Conservation (phyloP, 2,797 vertebrate genomes). For the Megaceryle alcyon region DNA sequence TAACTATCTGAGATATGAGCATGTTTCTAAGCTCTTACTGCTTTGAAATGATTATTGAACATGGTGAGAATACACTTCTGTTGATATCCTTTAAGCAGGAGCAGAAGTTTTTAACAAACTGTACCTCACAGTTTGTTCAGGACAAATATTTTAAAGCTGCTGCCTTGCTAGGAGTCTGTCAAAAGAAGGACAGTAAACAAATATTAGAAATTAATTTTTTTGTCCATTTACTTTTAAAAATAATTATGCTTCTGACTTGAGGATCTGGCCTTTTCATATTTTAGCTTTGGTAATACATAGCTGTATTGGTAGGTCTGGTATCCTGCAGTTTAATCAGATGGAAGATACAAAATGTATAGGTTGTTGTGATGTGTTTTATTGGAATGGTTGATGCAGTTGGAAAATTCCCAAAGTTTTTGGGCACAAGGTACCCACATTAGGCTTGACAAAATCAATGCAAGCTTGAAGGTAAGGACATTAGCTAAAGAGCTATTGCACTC, state of each 20-base stretch:
- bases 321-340: background rate
- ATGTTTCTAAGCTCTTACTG: background rate
- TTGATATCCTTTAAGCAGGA: background rate
- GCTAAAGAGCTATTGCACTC: background rate
- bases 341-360: background rate
- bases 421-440: background rate
- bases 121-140: background rate
- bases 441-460: background rate
- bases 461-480: background rate
- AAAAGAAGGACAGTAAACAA: background rate
- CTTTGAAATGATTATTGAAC: constrained; percentile 11
- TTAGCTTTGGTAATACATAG: background rate
- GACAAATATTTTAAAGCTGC: background rate
- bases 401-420: background rate
- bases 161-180: background rate
- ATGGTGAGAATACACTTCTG: background rate
- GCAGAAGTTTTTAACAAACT: background rate
- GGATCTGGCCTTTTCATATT: background rate
- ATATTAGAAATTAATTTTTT: background rate
- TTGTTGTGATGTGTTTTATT: background rate
- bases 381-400: background rate
- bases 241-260: background rate
- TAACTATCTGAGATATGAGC: background rate
- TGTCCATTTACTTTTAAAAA: background rate
- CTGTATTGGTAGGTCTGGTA: background rate